These are phyloP conservation scores for Calliopum simillimum DNA, from an alignment of 2,888 invertebrate genomes.

Conservation along the genomic window DNA sequence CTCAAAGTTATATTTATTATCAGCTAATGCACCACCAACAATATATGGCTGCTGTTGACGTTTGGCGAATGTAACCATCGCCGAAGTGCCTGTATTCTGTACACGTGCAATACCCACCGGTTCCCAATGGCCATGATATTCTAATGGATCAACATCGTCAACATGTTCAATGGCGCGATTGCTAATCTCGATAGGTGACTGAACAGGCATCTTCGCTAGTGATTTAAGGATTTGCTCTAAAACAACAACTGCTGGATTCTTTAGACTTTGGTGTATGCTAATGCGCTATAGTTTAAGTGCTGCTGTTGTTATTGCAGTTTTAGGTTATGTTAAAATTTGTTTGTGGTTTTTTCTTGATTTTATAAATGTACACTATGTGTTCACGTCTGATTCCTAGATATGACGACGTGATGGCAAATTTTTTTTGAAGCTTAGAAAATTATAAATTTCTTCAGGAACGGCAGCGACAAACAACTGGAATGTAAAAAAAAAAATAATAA, in stretches of 20 bases:
- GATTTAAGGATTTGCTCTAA: conserved; percentile 1
- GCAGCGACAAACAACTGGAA: conserved; percentile 20
- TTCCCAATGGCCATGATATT: conserved; percentile 68
- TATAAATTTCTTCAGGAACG: background rate
- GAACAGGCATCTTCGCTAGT: conserved; percentile 62
- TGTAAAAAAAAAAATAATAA: background rate
- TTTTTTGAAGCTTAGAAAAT: conserved; percentile 50
- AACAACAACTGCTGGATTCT: background rate
- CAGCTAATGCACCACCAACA: conserved; percentile 74
- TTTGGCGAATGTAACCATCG: conserved; percentile 75
- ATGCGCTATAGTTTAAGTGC: conserved; percentile 5
- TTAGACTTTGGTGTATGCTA: conserved; percentile 8
- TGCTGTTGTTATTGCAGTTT: conserved; percentile 12
- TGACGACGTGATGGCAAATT: conserved; percentile 64
- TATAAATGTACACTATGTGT: conserved; percentile 63
- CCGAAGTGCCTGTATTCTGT: conserved; percentile 66
- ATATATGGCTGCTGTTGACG: conserved; percentile 71
- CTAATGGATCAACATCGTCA: conserved; percentile 66
- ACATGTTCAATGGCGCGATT: conserved; percentile 66
- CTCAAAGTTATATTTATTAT: conserved; percentile 77
- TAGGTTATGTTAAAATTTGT: conserved; percentile 58
- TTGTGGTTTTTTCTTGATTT: conserved; percentile 62
- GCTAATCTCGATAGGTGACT: conserved; percentile 67
- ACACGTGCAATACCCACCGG: conserved; percentile 66
- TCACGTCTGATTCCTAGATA: conserved; percentile 56